phyloP scores from a whole-genome alignment of 2,888 invertebrate species.

The Hecatera dysodea region DNA sequence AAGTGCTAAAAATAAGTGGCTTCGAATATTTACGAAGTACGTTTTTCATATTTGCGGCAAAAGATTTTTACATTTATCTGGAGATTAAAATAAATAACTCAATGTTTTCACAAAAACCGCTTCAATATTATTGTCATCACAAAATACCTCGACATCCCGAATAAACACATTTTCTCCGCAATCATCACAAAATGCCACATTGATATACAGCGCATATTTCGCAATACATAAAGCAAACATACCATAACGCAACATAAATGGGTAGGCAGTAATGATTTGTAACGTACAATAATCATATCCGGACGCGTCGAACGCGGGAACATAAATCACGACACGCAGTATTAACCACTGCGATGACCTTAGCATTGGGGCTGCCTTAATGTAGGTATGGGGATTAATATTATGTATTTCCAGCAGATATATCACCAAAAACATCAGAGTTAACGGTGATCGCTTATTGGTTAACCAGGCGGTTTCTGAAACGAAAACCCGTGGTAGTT shows the following conservation, averaged over 20 bases:
- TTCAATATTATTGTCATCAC: neutral
- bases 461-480: neutral
- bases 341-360: conserved; percentile 68
- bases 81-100: too few species aligned
- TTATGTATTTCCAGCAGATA: conserved; percentile 45
- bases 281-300: conserved; percentile 67
- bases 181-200: conserved; percentile 48
- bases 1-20: neutral
- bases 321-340: conserved; percentile 69
- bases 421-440: conserved; percentile 40
- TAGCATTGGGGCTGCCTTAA: conserved; percentile 57
- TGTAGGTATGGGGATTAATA: conserved; percentile 45
- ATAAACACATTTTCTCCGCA: conserved; percentile 31
- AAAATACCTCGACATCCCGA: conserved; percentile 3
- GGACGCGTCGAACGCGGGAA: conserved; percentile 59
- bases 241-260: conserved; percentile 62
- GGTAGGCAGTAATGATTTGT: conserved; percentile 64
- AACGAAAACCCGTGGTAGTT: neutral
- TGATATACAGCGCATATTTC: conserved; percentile 59
- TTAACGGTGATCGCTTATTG: conserved; percentile 15
- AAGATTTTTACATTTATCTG: too few species aligned
- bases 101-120: neutral
- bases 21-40: too few species aligned
- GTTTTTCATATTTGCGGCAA: neutral
- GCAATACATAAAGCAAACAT: conserved; percentile 61